Evolutionary conservation across 2,797 vertebrate genomes (phyloP).

Genomic region (Balearica regulorum): DNA sequence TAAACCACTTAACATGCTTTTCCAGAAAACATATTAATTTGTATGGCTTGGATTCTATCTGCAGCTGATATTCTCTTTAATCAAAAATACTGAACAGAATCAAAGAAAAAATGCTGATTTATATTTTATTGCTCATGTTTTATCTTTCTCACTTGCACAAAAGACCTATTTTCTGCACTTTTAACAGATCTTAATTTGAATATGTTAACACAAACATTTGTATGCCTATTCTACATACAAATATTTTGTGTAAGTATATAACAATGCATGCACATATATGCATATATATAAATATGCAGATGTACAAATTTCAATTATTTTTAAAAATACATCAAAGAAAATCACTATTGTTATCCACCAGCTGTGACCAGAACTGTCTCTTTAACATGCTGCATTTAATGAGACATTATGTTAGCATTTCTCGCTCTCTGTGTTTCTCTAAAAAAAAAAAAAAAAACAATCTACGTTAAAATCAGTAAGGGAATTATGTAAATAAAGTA

Average conservation of each 20-base stretch:
- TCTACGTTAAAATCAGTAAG: constrained; percentile 59
- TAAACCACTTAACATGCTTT: constrained; percentile 14
- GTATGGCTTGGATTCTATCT: constrained; percentile 43
- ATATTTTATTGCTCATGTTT: constrained; percentile 56
- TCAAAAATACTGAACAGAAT: constrained; percentile 58
- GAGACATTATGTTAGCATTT: constrained; percentile 58
- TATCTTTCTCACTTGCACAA: constrained; percentile 46
- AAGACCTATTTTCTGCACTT: constrained; percentile 23
- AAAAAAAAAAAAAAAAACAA: not conserved
- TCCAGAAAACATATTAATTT: constrained; percentile 43
- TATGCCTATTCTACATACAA: constrained; percentile 30
- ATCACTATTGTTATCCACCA: constrained; percentile 57
- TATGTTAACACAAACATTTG: constrained; percentile 31
- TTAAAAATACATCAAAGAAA: constrained; percentile 62
- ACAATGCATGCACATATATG: not conserved
- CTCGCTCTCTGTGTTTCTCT: not conserved
- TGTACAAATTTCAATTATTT: constrained; percentile 30
- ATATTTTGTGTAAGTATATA: constrained; percentile 13
- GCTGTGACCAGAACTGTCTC: constrained; percentile 58
- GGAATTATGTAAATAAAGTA: constrained; percentile 73
- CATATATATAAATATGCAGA: not conserved
- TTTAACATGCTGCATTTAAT: constrained; percentile 67
- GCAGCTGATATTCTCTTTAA: constrained; percentile 66
- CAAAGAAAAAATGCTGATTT: constrained; percentile 62
- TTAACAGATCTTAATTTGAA: constrained; percentile 46